Evolutionary conservation across 2,113 vertebrate species (phyloP), one percentile per base, ranked within the genome.

Genomic region (Sialia sialis): DNA sequence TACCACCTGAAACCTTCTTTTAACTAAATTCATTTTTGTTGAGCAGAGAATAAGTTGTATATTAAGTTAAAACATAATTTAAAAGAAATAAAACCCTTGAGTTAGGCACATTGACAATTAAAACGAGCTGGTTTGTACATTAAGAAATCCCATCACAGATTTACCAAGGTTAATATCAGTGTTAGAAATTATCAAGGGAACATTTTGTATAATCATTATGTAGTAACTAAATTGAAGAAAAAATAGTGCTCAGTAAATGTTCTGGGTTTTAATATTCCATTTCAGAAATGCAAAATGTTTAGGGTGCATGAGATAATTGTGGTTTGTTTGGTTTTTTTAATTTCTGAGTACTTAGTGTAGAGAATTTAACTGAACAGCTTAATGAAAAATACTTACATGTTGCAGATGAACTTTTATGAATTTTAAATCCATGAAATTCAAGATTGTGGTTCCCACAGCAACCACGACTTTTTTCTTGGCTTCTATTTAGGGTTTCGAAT

Each of bases 401-500:
- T 86, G 51, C 27, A 78, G 83, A 70, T 72, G 83, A 88, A 84
- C 39, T 81, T 59, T 70, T 56, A 43, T 78, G 76, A 80, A 75
- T 89, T 86, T n/a, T 56, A 89, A 89, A 89, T 64, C 76, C n/a
- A 41, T 84, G 44, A 74, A 80, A 70, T 64, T 77, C 63, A 86
- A 89, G 59, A 48, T 2, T 68, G 52, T 81, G 49, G 68, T 91
- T 93, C 58, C 84, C 80, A 91, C 60, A 89, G 95, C 73, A 95
- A 84, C 89, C 76, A 41, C 27, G 1, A 70, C 36, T 92, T 87
- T 43, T 91, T 94, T 76, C 77, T 93, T 86, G 72, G 68, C 60
- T 86, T 94, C 73, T 89, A 2, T 75, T 89, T 84, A 84, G 44
- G 39, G n/a, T 84, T 97, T 89, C 12, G 15, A 78, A 59, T 93